A percentile compares a stretch with the other conserved stretches of the same genome.
Evolutionary conservation across 2,888 invertebrate genomes (phyloP).

Genomic region (Dascillus cervinus): DNA sequence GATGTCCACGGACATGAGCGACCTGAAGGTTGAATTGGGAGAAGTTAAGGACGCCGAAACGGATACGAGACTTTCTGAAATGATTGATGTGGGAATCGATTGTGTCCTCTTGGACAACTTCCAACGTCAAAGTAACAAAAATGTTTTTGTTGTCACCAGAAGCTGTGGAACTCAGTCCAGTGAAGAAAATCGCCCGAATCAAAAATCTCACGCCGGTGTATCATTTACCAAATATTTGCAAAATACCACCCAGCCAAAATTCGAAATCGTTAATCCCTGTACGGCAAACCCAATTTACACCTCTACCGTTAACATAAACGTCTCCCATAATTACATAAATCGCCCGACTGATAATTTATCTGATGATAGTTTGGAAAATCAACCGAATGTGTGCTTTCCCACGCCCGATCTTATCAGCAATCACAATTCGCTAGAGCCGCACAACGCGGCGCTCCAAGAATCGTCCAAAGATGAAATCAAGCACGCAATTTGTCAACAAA

Average conservation of each 20-base stretch:
- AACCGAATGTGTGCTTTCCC: slow-evolving; percentile 33
- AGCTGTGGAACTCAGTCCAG: slow-evolving; percentile 18
- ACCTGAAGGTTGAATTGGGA: slow-evolving; percentile 43
- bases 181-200: neutral
- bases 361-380: slow-evolving; percentile 44
- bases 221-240: slow-evolving; percentile 40
- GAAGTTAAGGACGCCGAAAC: slow-evolving; percentile 37
- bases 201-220: slow-evolving; percentile 13
- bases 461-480: slow-evolving; percentile 4
- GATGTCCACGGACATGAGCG: slow-evolving; percentile 48
- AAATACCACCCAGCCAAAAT: slow-evolving; percentile 13
- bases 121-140: slow-evolving; percentile 4
- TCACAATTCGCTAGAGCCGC: slow-evolving; percentile 45
- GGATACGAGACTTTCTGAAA: slow-evolving; percentile 41
- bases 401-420: slow-evolving; percentile 54
- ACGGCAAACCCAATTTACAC: slow-evolving; percentile 38
- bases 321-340: slow-evolving; percentile 47
- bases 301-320: slow-evolving; percentile 53
- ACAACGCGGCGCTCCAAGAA: slow-evolving; percentile 10
- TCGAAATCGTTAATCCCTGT: slow-evolving; percentile 21
- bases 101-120: slow-evolving; percentile 35
- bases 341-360: slow-evolving; percentile 42
- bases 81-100: slow-evolving; percentile 43
- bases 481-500: slow-evolving; percentile 4
- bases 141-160: slow-evolving; percentile 11